Percentiles rank a stretch among this genome's conserved stretches.
These are phyloP conservation scores for Aepyceros melampus DNA, from an alignment of 2,113 vertebrate species.

Conservation along the genomic window DNA sequence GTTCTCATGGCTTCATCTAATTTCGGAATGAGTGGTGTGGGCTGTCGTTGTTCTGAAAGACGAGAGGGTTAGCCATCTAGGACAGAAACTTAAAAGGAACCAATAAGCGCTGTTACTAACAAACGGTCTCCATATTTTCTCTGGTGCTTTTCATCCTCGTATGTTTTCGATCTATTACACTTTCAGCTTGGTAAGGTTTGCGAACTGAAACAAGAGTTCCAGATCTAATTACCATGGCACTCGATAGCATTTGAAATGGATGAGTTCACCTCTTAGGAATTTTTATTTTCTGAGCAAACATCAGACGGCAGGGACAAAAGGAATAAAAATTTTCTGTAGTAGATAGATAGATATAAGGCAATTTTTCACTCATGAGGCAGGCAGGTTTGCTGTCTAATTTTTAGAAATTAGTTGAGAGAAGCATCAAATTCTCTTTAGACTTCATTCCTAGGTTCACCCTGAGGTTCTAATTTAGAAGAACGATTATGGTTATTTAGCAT, in stretches of 20 bases:
- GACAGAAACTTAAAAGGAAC: background rate
- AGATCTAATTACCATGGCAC: background rate
- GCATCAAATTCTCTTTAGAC: conserved; percentile 37
- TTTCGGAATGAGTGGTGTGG: background rate
- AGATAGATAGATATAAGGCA: background rate
- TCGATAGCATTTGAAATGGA: background rate
- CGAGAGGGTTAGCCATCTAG: background rate
- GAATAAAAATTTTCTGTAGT: background rate
- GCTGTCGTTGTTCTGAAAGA: background rate
- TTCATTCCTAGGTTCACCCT: conserved; percentile 27
- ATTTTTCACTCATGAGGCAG: background rate
- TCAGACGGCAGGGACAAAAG: background rate
- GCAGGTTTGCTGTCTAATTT: conserved; percentile 4
- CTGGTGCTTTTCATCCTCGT: background rate
- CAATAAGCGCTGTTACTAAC: background rate
- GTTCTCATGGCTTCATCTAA: background rate
- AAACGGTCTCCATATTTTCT: background rate
- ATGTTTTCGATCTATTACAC: background rate
- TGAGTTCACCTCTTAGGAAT: background rate
- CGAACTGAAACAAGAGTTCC: background rate
- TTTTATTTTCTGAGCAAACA: conserved; percentile 20
- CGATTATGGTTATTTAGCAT: conserved; percentile 20
- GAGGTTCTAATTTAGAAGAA: conserved; percentile 45
- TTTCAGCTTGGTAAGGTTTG: background rate
- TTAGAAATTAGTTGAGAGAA: conserved; percentile 35